A percentile compares a stretch with the other conserved stretches of the same genome.
Conservation (phyloP, 2,888 invertebrate genomes). For the Ophioninae sp. region DNA sequence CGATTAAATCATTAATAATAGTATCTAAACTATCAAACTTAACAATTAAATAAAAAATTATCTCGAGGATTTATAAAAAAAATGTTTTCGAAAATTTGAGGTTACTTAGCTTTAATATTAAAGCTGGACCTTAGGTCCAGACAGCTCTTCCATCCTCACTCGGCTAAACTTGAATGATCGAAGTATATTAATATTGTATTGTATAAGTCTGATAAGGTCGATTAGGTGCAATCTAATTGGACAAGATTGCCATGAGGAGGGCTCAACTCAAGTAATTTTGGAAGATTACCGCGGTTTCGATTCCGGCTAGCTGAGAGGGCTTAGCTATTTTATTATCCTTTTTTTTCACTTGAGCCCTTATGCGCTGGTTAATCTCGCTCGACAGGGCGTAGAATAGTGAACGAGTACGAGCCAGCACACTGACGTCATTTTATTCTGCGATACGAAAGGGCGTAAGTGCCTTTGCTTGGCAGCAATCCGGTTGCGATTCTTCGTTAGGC, state of each 20-base stretch:
- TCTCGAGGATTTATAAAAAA: too few species aligned
- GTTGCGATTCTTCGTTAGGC: background rate
- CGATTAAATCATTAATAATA: too few species aligned
- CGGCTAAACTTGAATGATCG: too few species aligned
- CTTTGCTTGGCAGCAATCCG: background rate
- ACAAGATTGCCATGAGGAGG: background rate
- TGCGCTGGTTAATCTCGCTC: constrained; percentile 40
- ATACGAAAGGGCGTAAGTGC: background rate
- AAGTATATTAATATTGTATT: background rate
- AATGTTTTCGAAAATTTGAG: too few species aligned
- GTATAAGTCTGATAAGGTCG: background rate
- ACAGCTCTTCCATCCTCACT: too few species aligned
- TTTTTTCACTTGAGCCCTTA: constrained; percentile 15
- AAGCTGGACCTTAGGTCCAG: too few species aligned
- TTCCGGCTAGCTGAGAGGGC: background rate
- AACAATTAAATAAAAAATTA: too few species aligned
- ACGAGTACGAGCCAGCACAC: background rate
- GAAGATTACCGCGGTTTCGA: constrained; percentile 14
- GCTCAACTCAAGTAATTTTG: constrained; percentile 27
- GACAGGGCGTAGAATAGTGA: constrained; percentile 30
- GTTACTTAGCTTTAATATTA: too few species aligned
- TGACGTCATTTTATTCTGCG: background rate
- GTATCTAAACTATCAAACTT: too few species aligned
- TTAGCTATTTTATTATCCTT: background rate
- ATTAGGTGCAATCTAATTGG: constrained; percentile 7